phyloP scores from a whole-genome alignment of 2,888 invertebrate genomes.

The Erebia ligea region DNA sequence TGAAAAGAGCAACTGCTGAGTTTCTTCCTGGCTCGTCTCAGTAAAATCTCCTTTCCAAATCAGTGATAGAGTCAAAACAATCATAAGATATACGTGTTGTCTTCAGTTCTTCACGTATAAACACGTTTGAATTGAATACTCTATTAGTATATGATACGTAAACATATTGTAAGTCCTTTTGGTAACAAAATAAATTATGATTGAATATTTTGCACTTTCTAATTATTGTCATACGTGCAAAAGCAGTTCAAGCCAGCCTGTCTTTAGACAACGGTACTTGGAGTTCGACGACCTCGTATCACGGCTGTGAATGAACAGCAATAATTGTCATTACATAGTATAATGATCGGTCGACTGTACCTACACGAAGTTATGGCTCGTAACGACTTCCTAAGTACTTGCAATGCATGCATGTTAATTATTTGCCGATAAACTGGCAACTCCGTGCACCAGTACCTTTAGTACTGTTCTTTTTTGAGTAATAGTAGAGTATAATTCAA shows the following conservation, averaged over 20 bases:
- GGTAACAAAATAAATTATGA: background rate
- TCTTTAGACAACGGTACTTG: constrained; percentile 63
- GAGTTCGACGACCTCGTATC: constrained; percentile 61
- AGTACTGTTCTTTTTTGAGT: background rate
- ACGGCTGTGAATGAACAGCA: constrained; percentile 64
- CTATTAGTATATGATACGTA: background rate
- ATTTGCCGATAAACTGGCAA: constrained; percentile 42
- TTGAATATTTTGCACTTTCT: constrained; percentile 12
- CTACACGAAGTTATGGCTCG: constrained; percentile 42
- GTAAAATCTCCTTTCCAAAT: no score
- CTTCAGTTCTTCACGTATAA: no score
- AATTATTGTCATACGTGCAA: constrained; percentile 42
- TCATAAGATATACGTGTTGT: no score
- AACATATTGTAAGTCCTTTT: background rate
- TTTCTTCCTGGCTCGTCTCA: no score
- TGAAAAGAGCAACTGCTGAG: no score
- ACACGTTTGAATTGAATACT: no score
- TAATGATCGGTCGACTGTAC: constrained; percentile 48
- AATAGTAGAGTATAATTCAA: background rate
- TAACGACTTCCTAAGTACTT: constrained; percentile 67
- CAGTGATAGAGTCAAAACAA: no score
- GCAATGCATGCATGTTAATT: constrained; percentile 60
- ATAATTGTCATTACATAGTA: constrained; percentile 64
- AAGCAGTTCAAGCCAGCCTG: constrained; percentile 51
- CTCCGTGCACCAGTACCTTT: constrained; percentile 4